A percentile compares a stretch with the other conserved stretches of the same genome.
Conservation (phyloP, 2,113 vertebrate genomes). For the Otolemur garnettii region DNA sequence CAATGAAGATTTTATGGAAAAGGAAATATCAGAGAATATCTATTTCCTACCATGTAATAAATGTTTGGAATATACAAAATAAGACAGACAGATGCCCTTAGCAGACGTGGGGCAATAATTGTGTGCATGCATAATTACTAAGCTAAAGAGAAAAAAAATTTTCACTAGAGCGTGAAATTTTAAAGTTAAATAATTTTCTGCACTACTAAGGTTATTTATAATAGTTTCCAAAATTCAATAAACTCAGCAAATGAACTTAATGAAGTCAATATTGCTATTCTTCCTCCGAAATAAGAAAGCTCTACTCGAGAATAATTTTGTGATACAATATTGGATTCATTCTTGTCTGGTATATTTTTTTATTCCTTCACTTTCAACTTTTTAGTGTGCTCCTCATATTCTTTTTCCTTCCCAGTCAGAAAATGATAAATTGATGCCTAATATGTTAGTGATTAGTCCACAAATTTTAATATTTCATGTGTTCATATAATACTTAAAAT, state of each 20-base stretch:
- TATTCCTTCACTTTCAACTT: background rate
- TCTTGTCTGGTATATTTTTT: background rate
- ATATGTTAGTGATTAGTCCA: background rate
- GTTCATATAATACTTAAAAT: background rate
- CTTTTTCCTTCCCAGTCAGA: background rate
- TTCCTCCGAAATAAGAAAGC: background rate
- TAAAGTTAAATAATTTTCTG: slow-evolving; percentile 58
- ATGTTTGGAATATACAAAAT: background rate
- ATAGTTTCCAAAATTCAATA: background rate
- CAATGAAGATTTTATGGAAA: background rate
- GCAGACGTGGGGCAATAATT: background rate
- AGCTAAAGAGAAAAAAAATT: background rate
- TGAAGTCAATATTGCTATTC: background rate
- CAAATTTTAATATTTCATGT: background rate
- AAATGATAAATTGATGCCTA: background rate
- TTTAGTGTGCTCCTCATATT: background rate
- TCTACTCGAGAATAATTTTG: slow-evolving; percentile 1
- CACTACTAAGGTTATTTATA: background rate
- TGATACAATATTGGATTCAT: background rate
- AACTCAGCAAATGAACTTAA: slow-evolving; percentile 9
- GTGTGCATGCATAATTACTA: slow-evolving; percentile 20
- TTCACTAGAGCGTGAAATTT: slow-evolving; percentile 32
- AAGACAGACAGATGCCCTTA: slow-evolving; percentile 46
- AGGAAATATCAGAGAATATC: background rate
- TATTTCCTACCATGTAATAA: slow-evolving; percentile 31